These are phyloP conservation scores for Chloroceryle aenea DNA, from an alignment of 2,113 vertebrate genomes.

Conservation along the genomic window DNA sequence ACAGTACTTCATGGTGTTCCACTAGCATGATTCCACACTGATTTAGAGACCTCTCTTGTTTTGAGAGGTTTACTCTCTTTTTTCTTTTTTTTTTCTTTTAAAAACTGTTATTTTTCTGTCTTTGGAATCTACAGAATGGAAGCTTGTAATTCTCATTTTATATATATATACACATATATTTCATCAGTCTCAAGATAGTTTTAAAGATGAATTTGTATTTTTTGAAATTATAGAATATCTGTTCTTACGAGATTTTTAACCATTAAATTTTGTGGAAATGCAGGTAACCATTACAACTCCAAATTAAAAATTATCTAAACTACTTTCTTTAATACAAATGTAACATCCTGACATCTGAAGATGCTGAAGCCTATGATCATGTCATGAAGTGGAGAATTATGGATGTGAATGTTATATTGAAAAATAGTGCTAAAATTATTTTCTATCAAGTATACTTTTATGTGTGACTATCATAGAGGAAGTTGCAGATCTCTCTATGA, in stretches of 20 bases:
- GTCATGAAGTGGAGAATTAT: background rate
- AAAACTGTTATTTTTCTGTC: background rate
- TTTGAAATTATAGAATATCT: background rate
- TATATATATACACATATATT: rapidly evolving
- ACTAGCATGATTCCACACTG: background rate
- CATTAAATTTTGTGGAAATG: background rate
- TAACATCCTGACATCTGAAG: background rate
- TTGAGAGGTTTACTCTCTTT: background rate
- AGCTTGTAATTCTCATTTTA: background rate
- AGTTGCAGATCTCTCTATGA: background rate
- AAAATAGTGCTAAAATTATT: background rate
- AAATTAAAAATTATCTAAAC: background rate
- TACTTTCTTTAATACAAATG: background rate
- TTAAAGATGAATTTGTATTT: background rate
- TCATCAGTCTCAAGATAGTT: background rate
- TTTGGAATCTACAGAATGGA: background rate
- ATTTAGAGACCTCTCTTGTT: background rate
- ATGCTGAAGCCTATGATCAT: background rate
- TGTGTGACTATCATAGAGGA: background rate
- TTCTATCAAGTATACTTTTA: background rate
- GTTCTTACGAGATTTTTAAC: background rate
- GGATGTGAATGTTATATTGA: background rate
- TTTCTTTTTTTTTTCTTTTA: background rate
- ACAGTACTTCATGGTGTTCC: background rate
- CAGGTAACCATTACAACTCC: background rate